Base-by-base conservation (phyloP, 1,140 invertebrate genomes). In the Meloidogyne chitwoodi region DNA sequence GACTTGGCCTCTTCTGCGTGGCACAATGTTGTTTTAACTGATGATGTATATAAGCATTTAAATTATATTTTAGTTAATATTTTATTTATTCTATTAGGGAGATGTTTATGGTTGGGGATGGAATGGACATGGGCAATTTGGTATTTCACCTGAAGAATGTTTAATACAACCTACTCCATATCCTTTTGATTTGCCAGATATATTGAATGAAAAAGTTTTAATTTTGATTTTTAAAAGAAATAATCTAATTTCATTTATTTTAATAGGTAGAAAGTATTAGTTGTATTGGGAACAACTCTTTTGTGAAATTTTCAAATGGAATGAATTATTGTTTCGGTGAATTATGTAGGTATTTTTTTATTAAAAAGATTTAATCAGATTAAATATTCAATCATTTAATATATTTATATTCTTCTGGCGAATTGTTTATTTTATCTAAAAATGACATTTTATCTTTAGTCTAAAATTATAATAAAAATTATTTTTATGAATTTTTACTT, bases 81-180 rank as follows among this genome's bases (percentile, higher is more conserved):
- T 19, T 24, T 5, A 29, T 41, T 22, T 71, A 71, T 31, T 70
- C 4, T 27, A 26, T 27, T 68, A 76, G 29, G 75, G 75, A 34
- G 75, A 76, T 73, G 16, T 70, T 19, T 76, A 76, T 41, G 75
- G 75, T 11, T 76, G 75, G 75, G 75, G 75, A 31, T 76, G 75
- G 75, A 76, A 76, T 34, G 67, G 67, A 12, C 44, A 38, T 44
- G 75, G 75, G 6, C 75, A 76, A 70, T 64, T 76, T 29, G 75
- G 75, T 24, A 34, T 63, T 63, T 27, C 22, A 48, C 19, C 66
- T 62, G 65, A 31, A 27, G 75, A 76, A 71, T 76, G 68, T 27
- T 62, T 68, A 19, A 76, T 76, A 14, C 75, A 76, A 44, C 44
- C 68, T 24, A 38, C 56, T 3, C 75, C 75, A 31, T 63, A 70